Percentiles rank a stretch among this genome's conserved stretches.
These are phyloP conservation scores for Natator depressus DNA, from an alignment of 2,113 vertebrate genomes.

Conservation along the genomic window DNA sequence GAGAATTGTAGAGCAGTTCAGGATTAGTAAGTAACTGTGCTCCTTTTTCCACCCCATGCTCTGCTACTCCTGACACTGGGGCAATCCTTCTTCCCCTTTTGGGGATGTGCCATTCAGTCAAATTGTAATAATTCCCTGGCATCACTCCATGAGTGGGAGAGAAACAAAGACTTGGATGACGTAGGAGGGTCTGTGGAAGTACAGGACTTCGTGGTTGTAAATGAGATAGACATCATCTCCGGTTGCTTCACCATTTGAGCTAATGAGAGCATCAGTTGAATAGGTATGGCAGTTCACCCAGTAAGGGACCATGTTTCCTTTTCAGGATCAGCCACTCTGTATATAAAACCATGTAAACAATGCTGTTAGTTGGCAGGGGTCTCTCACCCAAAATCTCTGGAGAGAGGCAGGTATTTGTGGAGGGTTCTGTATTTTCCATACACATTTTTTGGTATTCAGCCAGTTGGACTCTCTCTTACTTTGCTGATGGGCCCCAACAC, in stretches of 20 bases:
- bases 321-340: neutral
- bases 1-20: neutral
- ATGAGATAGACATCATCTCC: neutral
- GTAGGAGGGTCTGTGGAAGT: neutral
- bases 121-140: neutral
- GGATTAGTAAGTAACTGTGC: neutral
- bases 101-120: neutral
- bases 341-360: neutral
- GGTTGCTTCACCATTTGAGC: neutral
- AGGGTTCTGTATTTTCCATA: neutral
- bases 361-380: neutral
- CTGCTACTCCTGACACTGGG: neutral
- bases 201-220: neutral
- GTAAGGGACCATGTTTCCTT: neutral
- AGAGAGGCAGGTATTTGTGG: neutral
- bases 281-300: neutral
- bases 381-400: neutral
- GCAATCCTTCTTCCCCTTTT: neutral
- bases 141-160: neutral
- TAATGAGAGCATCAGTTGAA: neutral
- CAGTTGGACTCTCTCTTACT: neutral
- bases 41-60: neutral
- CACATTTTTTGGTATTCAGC: neutral
- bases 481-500: neutral
- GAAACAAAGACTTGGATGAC: neutral